Evolutionary conservation across 2,113 vertebrate genomes (phyloP).

Genomic region (Genyomyrus donnyi): DNA sequence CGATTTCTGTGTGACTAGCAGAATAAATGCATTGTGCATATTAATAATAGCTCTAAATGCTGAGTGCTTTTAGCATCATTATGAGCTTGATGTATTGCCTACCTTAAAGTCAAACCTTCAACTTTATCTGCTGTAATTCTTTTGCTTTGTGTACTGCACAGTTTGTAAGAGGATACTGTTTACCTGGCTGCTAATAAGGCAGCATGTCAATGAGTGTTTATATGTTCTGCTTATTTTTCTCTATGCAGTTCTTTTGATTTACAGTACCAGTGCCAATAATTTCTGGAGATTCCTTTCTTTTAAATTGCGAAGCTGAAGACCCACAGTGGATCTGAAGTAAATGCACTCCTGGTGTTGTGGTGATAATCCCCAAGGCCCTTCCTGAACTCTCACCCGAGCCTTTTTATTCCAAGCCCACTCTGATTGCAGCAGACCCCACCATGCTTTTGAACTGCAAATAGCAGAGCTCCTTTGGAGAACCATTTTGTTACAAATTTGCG

Average conservation of each 20-base stretch:
- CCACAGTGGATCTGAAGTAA: conserved; percentile 36
- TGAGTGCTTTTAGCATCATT: not conserved
- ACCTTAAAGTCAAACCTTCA: not conserved
- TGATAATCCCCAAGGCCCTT: not conserved
- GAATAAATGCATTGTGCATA: not conserved
- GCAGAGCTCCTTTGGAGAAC: conserved; percentile 74
- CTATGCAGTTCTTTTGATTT: not conserved
- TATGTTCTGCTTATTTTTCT: not conserved
- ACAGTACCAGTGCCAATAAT: not conserved
- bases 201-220: not conserved
- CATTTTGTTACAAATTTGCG: conserved; percentile 79
- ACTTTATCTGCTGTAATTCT: not conserved
- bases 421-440: conserved; percentile 62
- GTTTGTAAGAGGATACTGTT: not conserved
- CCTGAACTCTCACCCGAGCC: not conserved
- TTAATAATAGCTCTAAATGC: not conserved
- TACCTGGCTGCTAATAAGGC: not conserved
- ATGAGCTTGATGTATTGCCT: not conserved
- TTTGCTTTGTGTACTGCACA: not conserved
- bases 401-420: conserved; percentile 52
- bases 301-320: not conserved
- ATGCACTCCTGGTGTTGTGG: not conserved
- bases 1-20: not conserved
- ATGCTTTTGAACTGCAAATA: conserved; percentile 74
- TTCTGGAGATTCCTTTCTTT: not conserved